Conservation (phyloP, 2,888 invertebrate genomes). For the Macropis europaea region DNA sequence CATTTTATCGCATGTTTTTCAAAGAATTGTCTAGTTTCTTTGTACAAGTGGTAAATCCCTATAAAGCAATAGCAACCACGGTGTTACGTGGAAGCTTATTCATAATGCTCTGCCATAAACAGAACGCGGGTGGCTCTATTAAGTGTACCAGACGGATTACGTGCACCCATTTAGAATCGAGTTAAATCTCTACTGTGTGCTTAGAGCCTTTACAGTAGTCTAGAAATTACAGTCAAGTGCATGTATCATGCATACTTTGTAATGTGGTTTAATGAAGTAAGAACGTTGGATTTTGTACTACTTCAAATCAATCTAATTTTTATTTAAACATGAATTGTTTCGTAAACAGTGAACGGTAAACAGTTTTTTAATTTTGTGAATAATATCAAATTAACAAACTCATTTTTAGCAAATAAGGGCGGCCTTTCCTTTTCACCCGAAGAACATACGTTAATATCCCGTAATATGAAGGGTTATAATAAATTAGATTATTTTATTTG, state of each 20-base stretch:
- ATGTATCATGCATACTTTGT: conserved; percentile 11
- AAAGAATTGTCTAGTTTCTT: conserved; percentile 34
- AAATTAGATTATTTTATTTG: too few species aligned
- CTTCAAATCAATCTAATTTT: background rate
- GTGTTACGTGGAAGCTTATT: conserved; percentile 48
- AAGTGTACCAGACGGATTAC: conserved; percentile 54
- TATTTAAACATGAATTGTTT: too few species aligned
- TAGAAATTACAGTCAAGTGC: conserved; percentile 40
- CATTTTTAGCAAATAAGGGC: too few species aligned
- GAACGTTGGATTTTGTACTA: background rate
- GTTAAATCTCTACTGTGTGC: conserved; percentile 44
- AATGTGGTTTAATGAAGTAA: background rate
- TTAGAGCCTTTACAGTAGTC: conserved; percentile 34
- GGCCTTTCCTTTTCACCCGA: too few species aligned
- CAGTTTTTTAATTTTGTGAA: too few species aligned
- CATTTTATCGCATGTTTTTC: too few species aligned
- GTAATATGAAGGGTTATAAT: too few species aligned
- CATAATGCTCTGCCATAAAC: conserved; percentile 55
- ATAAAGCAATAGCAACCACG: conserved; percentile 25
- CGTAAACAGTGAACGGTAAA: too few species aligned
- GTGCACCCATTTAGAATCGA: conserved; percentile 47
- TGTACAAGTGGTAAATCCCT: background rate
- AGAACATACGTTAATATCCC: too few species aligned
- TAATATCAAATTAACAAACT: too few species aligned
- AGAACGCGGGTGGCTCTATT: conserved; percentile 45